Conservation (phyloP, 2,888 invertebrate genomes). For the Encarsia formosa region DNA sequence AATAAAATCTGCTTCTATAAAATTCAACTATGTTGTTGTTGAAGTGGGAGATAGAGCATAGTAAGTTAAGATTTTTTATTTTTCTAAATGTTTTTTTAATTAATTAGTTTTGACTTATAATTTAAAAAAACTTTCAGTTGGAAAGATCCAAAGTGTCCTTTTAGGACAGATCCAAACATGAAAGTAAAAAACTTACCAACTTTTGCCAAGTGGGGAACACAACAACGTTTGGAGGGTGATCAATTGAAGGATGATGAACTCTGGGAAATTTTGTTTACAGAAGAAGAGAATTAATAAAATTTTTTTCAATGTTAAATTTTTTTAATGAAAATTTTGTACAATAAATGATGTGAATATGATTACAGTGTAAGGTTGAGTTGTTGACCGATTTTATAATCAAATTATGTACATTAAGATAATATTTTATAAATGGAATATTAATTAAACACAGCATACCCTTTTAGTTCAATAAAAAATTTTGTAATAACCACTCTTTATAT, state of each 20-base stretch:
- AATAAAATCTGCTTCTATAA: slow-evolving; percentile 59
- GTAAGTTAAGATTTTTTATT: slow-evolving; percentile 56
- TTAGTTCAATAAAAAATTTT: too few relatives aligned
- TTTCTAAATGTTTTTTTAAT: slow-evolving; percentile 5
- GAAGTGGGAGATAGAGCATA: slow-evolving; percentile 72
- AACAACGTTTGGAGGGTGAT: slow-evolving; percentile 74
- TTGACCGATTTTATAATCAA: too few relatives aligned
- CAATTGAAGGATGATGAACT: slow-evolving; percentile 71
- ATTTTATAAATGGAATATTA: background rate
- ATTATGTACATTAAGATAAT: slow-evolving; percentile 12
- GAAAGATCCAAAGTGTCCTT: slow-evolving; percentile 78
- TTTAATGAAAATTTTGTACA: background rate
- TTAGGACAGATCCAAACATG: slow-evolving; percentile 70
- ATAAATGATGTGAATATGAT: background rate
- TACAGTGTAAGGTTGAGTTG: slow-evolving; percentile 6
- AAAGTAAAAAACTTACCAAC: slow-evolving; percentile 79
- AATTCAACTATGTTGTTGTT: slow-evolving; percentile 68
- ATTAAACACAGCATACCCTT: too few relatives aligned
- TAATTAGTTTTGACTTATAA: background rate
- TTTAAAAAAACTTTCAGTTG: slow-evolving; percentile 59
- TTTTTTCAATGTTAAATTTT: background rate
- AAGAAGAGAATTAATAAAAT: too few relatives aligned
- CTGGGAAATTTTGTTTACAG: slow-evolving; percentile 75
- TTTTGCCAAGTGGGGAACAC: slow-evolving; percentile 71
- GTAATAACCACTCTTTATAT: too few relatives aligned